Conservation (phyloP, 1,140 invertebrate genomes). For the Lineus longissimus region DNA sequence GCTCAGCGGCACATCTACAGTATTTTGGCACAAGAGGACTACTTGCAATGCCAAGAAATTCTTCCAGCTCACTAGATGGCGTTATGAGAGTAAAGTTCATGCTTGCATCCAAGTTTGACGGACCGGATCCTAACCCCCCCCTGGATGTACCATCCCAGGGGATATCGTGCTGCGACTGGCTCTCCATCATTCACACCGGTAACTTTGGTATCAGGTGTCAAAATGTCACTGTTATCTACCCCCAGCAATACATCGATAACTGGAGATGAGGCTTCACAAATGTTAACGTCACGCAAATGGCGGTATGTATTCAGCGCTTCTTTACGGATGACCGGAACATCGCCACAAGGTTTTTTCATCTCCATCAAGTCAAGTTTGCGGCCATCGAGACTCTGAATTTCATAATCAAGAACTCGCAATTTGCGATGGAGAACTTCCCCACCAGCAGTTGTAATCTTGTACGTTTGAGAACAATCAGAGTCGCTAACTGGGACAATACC, state of each 20-base stretch:
- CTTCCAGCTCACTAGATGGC: neutral
- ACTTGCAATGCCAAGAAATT: neutral
- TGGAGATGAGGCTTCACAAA: neutral
- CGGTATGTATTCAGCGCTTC: neutral
- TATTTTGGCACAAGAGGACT: neutral
- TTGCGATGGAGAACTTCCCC: neutral
- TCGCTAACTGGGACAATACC: neutral
- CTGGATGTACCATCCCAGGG: conserved; percentile 7
- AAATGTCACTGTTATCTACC: conserved; percentile 2
- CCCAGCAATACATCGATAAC: conserved; percentile 5
- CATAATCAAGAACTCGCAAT: neutral
- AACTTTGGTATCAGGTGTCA: neutral
- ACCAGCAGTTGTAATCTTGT: neutral
- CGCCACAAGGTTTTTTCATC: conserved; percentile 6
- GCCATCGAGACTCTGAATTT: neutral
- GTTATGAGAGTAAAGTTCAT: neutral
- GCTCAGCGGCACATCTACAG: neutral
- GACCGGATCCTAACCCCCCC: neutral
- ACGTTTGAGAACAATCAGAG: neutral
- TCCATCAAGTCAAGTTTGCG: neutral
- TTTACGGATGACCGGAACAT: neutral
- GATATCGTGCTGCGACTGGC: neutral
- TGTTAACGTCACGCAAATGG: conserved; percentile 1
- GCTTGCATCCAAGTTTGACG: neutral
- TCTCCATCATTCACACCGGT: neutral